A percentile compares a stretch with the other conserved stretches of the same genome.
These are phyloP conservation scores for Poecile atricapillus DNA, from an alignment of 2,113 vertebrate genomes.

Conservation along the genomic window DNA sequence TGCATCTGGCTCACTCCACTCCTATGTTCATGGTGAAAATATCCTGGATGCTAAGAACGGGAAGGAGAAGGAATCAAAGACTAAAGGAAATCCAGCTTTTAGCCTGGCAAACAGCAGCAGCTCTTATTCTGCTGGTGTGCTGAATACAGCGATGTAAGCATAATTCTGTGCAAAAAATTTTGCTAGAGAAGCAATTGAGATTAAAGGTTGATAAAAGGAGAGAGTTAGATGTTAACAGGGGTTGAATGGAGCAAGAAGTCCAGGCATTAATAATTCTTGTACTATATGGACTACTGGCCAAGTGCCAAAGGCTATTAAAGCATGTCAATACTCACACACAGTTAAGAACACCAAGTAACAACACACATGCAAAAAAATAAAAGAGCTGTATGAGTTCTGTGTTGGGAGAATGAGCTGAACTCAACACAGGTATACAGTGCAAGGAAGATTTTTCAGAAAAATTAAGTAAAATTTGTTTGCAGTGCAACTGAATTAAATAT, in stretches of 20 bases:
- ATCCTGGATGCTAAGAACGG: not conserved
- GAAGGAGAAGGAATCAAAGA: not conserved
- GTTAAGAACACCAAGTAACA: not conserved
- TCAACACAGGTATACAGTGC: not conserved
- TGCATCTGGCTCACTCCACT: not conserved
- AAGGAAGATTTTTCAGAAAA: not conserved
- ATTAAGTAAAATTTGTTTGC: not conserved
- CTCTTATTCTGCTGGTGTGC: not conserved
- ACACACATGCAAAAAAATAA: not conserved
- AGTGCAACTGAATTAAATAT: not conserved
- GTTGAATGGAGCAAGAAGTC: not conserved
- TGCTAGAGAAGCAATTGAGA: not conserved
- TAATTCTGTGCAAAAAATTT: not conserved
- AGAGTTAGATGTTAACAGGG: not conserved
- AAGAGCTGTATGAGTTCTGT: not conserved
- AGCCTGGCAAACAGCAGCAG: not conserved
- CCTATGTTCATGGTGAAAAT: not conserved
- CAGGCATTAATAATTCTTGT: not conserved
- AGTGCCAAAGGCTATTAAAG: not conserved
- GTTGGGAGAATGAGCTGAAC: not conserved
- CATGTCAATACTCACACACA: not conserved
- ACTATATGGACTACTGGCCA: not conserved
- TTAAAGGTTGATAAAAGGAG: not conserved
- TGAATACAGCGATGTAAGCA: not conserved
- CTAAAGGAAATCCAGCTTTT: not conserved